phyloP scores from a whole-genome alignment of 2,888 invertebrate species.

The Lottia gigantea region DNA sequence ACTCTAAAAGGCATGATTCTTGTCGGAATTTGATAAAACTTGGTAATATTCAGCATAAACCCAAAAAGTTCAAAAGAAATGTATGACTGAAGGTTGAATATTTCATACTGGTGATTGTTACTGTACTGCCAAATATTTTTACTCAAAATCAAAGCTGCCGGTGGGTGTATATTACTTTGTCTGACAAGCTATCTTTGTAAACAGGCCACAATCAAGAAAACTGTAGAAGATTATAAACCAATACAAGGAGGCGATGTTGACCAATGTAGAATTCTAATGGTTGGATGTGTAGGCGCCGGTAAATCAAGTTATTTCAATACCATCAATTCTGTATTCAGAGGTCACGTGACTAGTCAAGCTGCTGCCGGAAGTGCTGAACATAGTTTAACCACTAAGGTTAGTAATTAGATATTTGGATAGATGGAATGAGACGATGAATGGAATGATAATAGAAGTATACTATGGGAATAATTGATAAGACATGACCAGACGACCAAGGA shows the following conservation, averaged over 20 bases:
- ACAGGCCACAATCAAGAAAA: constrained; percentile 22
- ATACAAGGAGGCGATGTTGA: constrained; percentile 31
- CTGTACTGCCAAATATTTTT: too few relatives aligned
- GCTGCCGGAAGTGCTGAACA: constrained; percentile 42
- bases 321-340: constrained; percentile 43
- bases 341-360: constrained; percentile 44
- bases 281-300: constrained; percentile 35
- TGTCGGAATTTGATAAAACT: too few relatives aligned
- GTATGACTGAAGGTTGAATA: too few relatives aligned
- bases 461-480: not conserved
- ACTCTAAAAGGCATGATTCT: too few relatives aligned
- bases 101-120: too few relatives aligned
- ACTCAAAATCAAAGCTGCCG: too few relatives aligned
- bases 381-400: constrained; percentile 43
- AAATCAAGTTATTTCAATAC: constrained; percentile 48
- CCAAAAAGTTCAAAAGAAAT: too few relatives aligned
- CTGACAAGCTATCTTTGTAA: not conserved
- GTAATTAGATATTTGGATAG: not conserved
- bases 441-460: too few relatives aligned
- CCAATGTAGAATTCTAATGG: constrained; percentile 38
- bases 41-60: too few relatives aligned
- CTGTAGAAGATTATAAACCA: constrained; percentile 35
- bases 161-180: too few relatives aligned
- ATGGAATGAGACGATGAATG: not conserved
- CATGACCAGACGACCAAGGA: not conserved